Evolutionary conservation across 2,888 invertebrate species (phyloP), one percentile per base, ranked within the genome.

Genomic region (Drosophila testacea): DNA sequence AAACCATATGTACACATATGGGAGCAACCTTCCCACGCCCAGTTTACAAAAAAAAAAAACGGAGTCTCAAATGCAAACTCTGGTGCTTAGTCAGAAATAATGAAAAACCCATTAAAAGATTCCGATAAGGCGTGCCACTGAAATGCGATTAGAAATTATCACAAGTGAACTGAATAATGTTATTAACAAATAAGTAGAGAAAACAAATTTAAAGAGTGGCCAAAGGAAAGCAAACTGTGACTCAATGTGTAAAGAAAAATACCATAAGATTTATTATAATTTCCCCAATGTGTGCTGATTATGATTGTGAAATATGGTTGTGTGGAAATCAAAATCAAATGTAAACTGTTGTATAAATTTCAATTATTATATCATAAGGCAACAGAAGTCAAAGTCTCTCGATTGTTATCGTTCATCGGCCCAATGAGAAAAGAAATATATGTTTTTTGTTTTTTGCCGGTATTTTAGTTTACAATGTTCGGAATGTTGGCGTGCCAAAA

Each of bases 391-490:
- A 28, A 41, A 54, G 30, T 16, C 11, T 30, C 9, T 30, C 32
- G 61, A 55, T 62, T 62, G 44, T 67, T 63, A 67, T 67, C 67
- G 67, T 67, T 39, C 67, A 67, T 34, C 56, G 63, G 50, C 50
- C 48, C 56, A 55, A 28, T 5, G 30, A 30, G 6, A 28, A 60
- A 7, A 44, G 28, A 50, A 61, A 32, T 22, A 39, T 50, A 50
- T 36, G 7, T 50, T 34, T 50, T 11, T 16, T 34, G 48, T 5
- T 34, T 22, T 16, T 34, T 48, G 50, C 48, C 48, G 48, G 48
- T 34, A 13, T 46, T 46, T 22, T 9, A 4, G 13, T 28, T 22
- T n/a, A 27, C 13, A 44, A 55, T 13, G 44, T 30, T 13, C 39
- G 44, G 39, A 59, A 59, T 46, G 46, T 51, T 67, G 67, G 67